phyloP scores from a whole-genome alignment of 2,113 vertebrate species.

The Charadrius vociferus region DNA sequence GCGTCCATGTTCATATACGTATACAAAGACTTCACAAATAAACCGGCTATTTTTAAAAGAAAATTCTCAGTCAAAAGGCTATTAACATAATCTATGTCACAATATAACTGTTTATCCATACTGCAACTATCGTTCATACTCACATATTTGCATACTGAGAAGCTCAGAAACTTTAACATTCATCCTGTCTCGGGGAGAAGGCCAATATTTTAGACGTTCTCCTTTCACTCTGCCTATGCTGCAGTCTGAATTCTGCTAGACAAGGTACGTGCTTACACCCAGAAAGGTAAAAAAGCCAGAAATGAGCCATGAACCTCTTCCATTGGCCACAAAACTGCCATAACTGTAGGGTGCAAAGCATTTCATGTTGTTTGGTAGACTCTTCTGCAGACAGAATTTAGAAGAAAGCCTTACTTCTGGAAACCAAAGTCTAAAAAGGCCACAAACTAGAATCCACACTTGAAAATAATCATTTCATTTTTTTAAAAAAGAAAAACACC shows the following conservation, averaged over 20 bases:
- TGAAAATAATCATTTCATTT: neutral
- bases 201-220: neutral
- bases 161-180: neutral
- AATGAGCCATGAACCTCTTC: neutral
- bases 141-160: neutral
- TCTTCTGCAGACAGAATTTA: neutral
- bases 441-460: neutral
- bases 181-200: neutral
- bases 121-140: neutral
- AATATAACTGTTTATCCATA: neutral
- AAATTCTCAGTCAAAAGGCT: neutral
- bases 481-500: neutral
- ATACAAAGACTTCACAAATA: neutral
- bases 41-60: neutral
- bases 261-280: neutral
- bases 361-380: neutral
- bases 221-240: neutral
- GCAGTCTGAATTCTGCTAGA: neutral
- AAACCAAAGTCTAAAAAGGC: neutral
- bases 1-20: accelerated
- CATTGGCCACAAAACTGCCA: neutral
- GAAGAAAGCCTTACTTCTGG: neutral
- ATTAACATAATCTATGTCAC: neutral
- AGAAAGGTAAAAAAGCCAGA: neutral
- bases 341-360: neutral